phyloP scores from a whole-genome alignment of 30 jellyfish, hydroid and myxozoan species.

The Chironex yamaguchii region DNA sequence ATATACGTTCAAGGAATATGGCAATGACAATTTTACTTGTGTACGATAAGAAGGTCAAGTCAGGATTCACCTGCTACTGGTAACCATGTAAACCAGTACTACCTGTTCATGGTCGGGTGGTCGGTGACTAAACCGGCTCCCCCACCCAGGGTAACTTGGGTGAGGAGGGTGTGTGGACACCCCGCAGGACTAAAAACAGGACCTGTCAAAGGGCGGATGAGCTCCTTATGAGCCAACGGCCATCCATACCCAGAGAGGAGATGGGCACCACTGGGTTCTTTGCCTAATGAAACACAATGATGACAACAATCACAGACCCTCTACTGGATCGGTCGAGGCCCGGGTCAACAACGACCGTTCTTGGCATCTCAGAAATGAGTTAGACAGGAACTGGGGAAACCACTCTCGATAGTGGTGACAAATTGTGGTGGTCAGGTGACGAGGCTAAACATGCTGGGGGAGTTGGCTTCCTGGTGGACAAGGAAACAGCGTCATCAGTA shows the following conservation, averaged over 20 bases:
- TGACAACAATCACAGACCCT: too few relatives aligned
- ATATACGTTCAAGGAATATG: too few relatives aligned
- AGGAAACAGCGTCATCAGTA: conserved; percentile 2
- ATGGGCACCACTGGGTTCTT: too few relatives aligned
- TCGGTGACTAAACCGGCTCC: not conserved
- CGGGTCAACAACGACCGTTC: too few relatives aligned
- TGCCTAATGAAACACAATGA: too few relatives aligned
- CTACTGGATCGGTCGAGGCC: too few relatives aligned
- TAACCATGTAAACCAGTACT: too few relatives aligned
- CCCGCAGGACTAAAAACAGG: not conserved
- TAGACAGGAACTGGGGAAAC: conserved; percentile 34
- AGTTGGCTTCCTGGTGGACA: conserved; percentile 41
- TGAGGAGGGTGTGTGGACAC: conserved; percentile 5
- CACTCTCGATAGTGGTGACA: conserved; percentile 14
- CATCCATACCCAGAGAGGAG: too few relatives aligned
- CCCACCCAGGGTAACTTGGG: not conserved
- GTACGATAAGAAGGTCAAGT: too few relatives aligned
- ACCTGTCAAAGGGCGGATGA: not conserved
- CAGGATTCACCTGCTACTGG: too few relatives aligned
- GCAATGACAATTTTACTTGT: too few relatives aligned
- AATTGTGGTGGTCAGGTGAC: conserved; percentile 33
- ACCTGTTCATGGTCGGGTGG: not conserved
- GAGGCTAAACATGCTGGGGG: not conserved
- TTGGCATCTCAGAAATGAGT: conserved; percentile 29
- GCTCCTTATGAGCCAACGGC: too few relatives aligned